Base-by-base conservation (phyloP, 2,888 invertebrate species). In the Drosophila austrosaltans region DNA sequence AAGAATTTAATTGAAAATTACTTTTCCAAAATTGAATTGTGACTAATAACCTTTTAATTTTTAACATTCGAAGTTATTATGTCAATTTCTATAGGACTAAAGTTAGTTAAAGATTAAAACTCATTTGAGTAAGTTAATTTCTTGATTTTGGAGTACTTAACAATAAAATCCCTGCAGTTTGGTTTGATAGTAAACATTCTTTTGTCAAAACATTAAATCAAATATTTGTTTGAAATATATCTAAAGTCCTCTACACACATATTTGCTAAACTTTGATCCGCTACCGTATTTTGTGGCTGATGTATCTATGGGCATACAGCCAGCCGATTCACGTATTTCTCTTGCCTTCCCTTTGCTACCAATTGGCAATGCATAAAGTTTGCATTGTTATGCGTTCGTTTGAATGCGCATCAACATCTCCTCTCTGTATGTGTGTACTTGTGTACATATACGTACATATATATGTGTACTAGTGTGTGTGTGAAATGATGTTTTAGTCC, bases 371-470 rank as follows among this genome's bases (percentile, higher is more conserved):
- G 78, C 84, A 81, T 87, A 87, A 88, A 89, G 77, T 88, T 88
- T 80, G 88, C 86, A 89, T 87, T 87, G 82, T 90, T 90, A 90
- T 90, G 84, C 79, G 79, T 76, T 75, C 68, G 75, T 75, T 67
- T 78, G 75, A 75, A 67, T 84, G 81, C 87, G 76, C 78, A 81
- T 71, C 82, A 82, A 79, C 48, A 25, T 48, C 48, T 71, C 8
- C 48, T 71, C 8, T 56, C 3, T 53, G 28, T 59, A 25, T 69
- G 32, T 64, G 53, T 63, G 60, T 57, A 39, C 40, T 22, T 53
- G 8, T 36, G 36, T 8, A 28, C 28, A 7, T 32, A 6, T 6
- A 32, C 32, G 16, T 16, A 28, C 28, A 28, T 4, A 32, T 32
- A 8, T 36, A 25, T 44, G 2, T 54, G 44, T 36, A 4, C 5